Conservation (phyloP, 2,113 vertebrate species). For the Bos javanicus region DNA sequence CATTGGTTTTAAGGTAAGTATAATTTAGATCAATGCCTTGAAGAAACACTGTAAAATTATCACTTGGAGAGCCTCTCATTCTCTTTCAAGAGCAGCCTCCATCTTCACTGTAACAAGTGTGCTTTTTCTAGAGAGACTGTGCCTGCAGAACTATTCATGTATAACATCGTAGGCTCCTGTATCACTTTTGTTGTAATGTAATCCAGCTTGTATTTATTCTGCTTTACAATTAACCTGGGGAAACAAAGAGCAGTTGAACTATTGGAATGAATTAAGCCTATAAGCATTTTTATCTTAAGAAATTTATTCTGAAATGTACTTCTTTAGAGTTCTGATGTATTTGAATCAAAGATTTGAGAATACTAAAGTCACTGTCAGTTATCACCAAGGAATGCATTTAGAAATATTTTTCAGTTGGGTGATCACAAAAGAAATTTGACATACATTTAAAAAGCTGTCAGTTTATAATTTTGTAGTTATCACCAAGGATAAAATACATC, state of each 20-base stretch:
- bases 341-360: constrained; percentile 36
- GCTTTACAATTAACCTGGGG: constrained; percentile 52
- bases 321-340: constrained; percentile 32
- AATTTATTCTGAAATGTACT: constrained; percentile 27
- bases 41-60: not conserved
- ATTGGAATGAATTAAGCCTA: constrained; percentile 35
- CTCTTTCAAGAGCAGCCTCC: not conserved
- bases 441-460: constrained; percentile 31
- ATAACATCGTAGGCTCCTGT: not conserved
- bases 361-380: constrained; percentile 1
- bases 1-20: not conserved
- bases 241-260: not conserved
- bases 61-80: not conserved
- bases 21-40: constrained; percentile 16
- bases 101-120: not conserved
- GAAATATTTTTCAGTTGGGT: constrained; percentile 49
- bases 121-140: not conserved
- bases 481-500: constrained; percentile 26
- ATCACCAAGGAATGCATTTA: constrained; percentile 36
- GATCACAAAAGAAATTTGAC: constrained; percentile 48
- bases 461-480: constrained; percentile 37
- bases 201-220: constrained; percentile 46
- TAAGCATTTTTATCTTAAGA: constrained; percentile 41
- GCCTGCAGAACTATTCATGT: not conserved
- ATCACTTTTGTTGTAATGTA: constrained; percentile 3